Percentiles rank a stretch among this genome's conserved stretches.
These are phyloP conservation scores for Ennomos quercinarius DNA, from an alignment of 2,888 invertebrate genomes.

Conservation along the genomic window DNA sequence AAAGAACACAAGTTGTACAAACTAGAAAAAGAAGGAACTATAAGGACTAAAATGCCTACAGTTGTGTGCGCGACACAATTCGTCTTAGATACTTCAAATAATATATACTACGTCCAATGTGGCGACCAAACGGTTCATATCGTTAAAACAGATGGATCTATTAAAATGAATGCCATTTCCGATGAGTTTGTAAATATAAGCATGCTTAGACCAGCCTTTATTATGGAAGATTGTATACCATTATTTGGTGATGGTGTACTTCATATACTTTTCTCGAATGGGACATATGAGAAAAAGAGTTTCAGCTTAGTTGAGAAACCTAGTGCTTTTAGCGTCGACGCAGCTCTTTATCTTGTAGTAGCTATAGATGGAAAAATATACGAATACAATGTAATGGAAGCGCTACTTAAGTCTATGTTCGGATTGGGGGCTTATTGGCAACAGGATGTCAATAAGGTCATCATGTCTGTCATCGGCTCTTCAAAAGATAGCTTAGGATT, in stretches of 20 bases:
- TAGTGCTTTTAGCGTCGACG: slow-evolving; percentile 65
- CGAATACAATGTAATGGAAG: slow-evolving; percentile 71
- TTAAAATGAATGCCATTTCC: slow-evolving; percentile 48
- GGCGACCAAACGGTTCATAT: slow-evolving; percentile 58
- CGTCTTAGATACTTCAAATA: slow-evolving; percentile 70
- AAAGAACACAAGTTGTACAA: slow-evolving; percentile 55
- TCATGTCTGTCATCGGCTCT: slow-evolving; percentile 52
- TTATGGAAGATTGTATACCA: slow-evolving; percentile 68
- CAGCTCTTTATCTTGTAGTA: slow-evolving; percentile 64
- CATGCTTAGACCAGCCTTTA: slow-evolving; percentile 65
- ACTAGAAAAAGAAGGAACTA: slow-evolving; percentile 60
- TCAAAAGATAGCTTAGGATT: slow-evolving; percentile 5
- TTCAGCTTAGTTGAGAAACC: slow-evolving; percentile 57
- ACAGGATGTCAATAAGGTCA: slow-evolving; percentile 57
- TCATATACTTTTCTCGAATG: slow-evolving; percentile 62
- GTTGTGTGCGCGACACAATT: slow-evolving; percentile 64
- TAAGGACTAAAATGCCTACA: slow-evolving; percentile 49
- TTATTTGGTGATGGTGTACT: slow-evolving; percentile 63
- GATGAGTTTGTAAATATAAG: slow-evolving; percentile 60
- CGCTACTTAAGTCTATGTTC: slow-evolving; percentile 65
- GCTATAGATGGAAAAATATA: slow-evolving; percentile 69
- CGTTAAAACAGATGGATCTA: slow-evolving; percentile 50
- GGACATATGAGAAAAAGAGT: slow-evolving; percentile 62
- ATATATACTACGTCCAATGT: slow-evolving; percentile 67
- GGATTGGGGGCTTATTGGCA: slow-evolving; percentile 49